Conservation (phyloP, 1,140 invertebrate species). For the Hermatobates lingyangjiaoensis region DNA sequence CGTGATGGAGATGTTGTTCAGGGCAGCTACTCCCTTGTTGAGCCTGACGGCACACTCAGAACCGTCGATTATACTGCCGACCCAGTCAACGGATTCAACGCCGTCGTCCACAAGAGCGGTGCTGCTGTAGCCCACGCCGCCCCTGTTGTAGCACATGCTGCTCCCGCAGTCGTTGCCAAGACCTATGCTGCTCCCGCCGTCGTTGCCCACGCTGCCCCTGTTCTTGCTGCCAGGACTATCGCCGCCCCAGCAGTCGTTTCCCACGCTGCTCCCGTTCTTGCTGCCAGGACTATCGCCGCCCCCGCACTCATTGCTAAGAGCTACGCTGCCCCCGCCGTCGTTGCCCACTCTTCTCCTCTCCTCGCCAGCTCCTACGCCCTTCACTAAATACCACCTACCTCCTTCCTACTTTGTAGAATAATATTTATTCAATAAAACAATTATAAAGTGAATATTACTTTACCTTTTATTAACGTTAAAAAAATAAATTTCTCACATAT, state of each 20-base stretch:
- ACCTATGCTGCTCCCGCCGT: constrained; percentile 20
- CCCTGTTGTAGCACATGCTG: constrained; percentile 19
- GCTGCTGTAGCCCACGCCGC: constrained; percentile 19
- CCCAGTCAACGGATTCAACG: constrained; percentile 6
- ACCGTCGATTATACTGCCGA: constrained; percentile 2
- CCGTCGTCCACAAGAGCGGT: background rate
- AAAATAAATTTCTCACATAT: too few species aligned
- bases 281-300: constrained; percentile 13
- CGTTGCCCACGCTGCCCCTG: constrained; percentile 18
- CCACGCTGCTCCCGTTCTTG: background rate
- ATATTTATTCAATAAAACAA: too few species aligned
- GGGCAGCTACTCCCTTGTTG: constrained; percentile 23
- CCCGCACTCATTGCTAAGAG: constrained; percentile 24
- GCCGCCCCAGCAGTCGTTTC: background rate
- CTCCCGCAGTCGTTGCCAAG: background rate
- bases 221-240: background rate
- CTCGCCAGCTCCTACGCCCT: too few species aligned
- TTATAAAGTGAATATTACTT: too few species aligned
- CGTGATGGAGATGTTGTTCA: constrained; percentile 42
- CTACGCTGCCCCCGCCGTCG: constrained; percentile 16
- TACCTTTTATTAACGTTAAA: too few species aligned
- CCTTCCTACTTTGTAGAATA: too few species aligned
- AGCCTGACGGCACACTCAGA: constrained; percentile 21
- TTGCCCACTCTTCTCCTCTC: too few species aligned
- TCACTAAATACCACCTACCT: too few species aligned